Evolutionary conservation across 2,113 vertebrate species (phyloP).

Genomic region (Rhinopomastus cyanomelas): DNA sequence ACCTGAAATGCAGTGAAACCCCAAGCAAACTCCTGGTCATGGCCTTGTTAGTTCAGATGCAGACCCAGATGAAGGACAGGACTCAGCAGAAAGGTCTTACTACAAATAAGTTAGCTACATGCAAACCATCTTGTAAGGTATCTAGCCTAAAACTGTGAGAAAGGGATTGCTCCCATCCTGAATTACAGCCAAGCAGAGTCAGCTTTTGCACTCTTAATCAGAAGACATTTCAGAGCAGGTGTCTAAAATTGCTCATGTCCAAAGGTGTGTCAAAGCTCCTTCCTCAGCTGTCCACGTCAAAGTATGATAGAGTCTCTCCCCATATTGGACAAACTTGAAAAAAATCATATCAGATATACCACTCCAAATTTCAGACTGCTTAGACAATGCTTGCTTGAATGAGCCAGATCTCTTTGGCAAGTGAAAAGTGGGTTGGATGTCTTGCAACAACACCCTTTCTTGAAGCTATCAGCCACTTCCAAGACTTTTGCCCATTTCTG

Average conservation of each 20-base stretch:
- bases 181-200: neutral
- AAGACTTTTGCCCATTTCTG: neutral
- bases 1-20: neutral
- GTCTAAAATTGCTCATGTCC: neutral
- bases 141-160: neutral
- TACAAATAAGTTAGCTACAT: neutral
- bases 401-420: neutral
- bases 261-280: neutral
- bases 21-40: conserved; percentile 19
- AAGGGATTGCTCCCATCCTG: neutral
- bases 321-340: neutral
- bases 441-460: neutral
- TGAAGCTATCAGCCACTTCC: neutral
- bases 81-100: neutral
- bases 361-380: neutral
- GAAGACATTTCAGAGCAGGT: conserved; percentile 7
- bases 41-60: neutral
- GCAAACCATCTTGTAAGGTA: neutral
- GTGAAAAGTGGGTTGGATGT: neutral
- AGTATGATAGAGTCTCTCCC: neutral
- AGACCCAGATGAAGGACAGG: neutral
- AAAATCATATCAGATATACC: neutral
- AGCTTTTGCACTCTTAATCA: neutral
- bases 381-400: conserved; percentile 10
- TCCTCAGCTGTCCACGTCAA: neutral